Percentiles rank a stretch among this genome's conserved stretches.
phyloP scores from a whole-genome alignment of 1,140 invertebrate species.

The Pararge aegeria region DNA sequence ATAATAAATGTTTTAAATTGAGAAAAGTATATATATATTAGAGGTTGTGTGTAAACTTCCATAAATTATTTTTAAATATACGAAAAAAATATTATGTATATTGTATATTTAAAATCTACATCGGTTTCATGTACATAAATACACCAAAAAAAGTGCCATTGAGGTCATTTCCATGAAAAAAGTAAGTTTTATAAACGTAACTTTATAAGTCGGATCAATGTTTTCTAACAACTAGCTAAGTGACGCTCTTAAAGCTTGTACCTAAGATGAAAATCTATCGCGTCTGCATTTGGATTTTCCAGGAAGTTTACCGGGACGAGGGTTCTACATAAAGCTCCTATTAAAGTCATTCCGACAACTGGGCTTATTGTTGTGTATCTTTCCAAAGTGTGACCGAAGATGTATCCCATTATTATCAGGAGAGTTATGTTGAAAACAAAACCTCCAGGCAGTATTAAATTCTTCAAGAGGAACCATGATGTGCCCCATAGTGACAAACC shows the following conservation, averaged over 20 bases:
- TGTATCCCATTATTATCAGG: slow-evolving; percentile 86
- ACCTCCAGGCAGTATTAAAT: slow-evolving; percentile 86
- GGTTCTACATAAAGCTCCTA: slow-evolving; percentile 88
- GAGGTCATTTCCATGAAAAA: no score
- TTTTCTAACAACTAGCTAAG: slow-evolving; percentile 15
- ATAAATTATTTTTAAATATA: no score
- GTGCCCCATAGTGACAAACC: slow-evolving; percentile 87
- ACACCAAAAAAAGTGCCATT: no score
- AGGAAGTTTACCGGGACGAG: slow-evolving; percentile 84
- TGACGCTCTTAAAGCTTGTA: slow-evolving; percentile 25
- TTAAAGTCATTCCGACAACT: slow-evolving; percentile 91
- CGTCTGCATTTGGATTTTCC: slow-evolving; percentile 81
- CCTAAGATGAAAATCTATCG: slow-evolving; percentile 81
- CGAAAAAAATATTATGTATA: no score
- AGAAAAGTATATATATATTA: no score
- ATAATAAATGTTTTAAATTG: no score
- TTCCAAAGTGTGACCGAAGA: slow-evolving; percentile 88
- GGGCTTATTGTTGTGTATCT: slow-evolving; percentile 87
- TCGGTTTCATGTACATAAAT: no score
- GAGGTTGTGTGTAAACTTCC: no score
- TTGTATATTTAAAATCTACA: no score
- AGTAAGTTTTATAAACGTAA: neutral
- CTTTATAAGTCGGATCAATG: slow-evolving; percentile 11
- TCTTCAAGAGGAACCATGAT: slow-evolving; percentile 85
- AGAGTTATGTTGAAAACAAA: slow-evolving; percentile 88